These are phyloP conservation scores for Catotricha subobsoleta DNA, from an alignment of 2,888 invertebrate genomes.

Conservation along the genomic window DNA sequence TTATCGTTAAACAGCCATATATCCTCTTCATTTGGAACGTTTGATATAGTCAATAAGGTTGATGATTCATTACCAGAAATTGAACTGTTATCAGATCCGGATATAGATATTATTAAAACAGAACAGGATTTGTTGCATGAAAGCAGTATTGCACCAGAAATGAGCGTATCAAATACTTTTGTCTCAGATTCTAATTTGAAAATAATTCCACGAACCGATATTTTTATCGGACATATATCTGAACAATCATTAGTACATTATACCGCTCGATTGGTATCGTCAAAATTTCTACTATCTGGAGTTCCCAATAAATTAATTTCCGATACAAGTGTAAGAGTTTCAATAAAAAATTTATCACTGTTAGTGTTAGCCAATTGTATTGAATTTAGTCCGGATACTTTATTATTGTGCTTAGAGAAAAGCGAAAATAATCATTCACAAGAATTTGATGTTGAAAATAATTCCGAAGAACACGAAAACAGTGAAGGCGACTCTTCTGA, in stretches of 20 bases:
- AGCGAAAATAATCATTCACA: conserved; percentile 21
- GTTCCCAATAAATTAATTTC: conserved; percentile 39
- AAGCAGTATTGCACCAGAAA: neutral
- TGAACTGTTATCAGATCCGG: neutral
- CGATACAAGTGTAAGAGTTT: conserved; percentile 66
- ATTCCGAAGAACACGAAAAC: conserved; percentile 7
- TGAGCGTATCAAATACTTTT: neutral
- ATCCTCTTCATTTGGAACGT: conserved; percentile 10
- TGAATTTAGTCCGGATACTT: conserved; percentile 50
- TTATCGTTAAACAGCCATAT: conserved; percentile 17
- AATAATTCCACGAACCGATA: conserved; percentile 12
- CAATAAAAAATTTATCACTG: conserved; percentile 75
- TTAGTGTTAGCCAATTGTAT: conserved; percentile 61
- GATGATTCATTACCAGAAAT: conserved; percentile 4
- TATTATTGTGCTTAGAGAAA: conserved; percentile 46
- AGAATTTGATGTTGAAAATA: neutral
- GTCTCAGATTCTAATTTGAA: conserved; percentile 1
- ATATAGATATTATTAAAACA: neutral
- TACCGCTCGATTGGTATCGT: conserved; percentile 23
- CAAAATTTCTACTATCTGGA: conserved; percentile 25
- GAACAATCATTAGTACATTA: conserved; percentile 26
- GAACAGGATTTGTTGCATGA: neutral
- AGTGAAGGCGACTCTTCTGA: too few relatives aligned
- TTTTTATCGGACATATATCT: conserved; percentile 22
- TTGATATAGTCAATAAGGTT: conserved; percentile 15